phyloP scores from a whole-genome alignment of 2,113 vertebrate genomes.

The Pristiophorus japonicus region DNA sequence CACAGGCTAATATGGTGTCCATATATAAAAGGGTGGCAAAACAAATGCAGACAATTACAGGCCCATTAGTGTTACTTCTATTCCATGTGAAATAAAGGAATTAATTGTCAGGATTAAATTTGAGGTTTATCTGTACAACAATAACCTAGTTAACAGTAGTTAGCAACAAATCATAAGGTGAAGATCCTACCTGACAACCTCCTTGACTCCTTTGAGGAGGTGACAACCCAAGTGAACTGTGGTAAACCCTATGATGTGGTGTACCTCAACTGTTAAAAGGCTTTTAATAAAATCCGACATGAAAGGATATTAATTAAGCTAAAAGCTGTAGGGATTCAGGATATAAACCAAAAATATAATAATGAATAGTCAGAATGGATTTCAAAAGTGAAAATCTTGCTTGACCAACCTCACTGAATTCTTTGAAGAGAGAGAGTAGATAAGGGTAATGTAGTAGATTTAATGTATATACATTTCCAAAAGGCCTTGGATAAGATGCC shows the following conservation, averaged over 20 bases:
- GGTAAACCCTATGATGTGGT: too few relatives aligned
- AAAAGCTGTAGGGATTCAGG: too few relatives aligned
- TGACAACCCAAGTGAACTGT: too few relatives aligned
- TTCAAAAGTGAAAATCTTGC: too few relatives aligned
- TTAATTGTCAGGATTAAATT: not conserved
- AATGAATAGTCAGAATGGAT: too few relatives aligned
- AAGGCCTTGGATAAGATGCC: not conserved
- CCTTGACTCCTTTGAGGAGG: not conserved
- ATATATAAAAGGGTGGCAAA: not conserved
- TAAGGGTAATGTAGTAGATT: not conserved
- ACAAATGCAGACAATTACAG: not conserved
- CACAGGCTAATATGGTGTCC: not conserved
- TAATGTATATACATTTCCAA: not conserved
- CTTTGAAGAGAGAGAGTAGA: not conserved
- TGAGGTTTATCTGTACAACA: not conserved
- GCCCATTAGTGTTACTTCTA: not conserved
- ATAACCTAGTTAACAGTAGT: not conserved
- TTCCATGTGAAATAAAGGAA: not conserved
- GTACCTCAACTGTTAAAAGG: too few relatives aligned
- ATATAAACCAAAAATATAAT: too few relatives aligned
- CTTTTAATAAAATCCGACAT: too few relatives aligned
- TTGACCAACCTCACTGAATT: too few relatives aligned
- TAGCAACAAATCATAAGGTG: not conserved
- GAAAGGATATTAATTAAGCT: too few relatives aligned
- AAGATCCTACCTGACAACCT: not conserved